These are phyloP conservation scores for Eretmochelys imbricata DNA, from an alignment of 2,113 vertebrate species.

Conservation along the genomic window DNA sequence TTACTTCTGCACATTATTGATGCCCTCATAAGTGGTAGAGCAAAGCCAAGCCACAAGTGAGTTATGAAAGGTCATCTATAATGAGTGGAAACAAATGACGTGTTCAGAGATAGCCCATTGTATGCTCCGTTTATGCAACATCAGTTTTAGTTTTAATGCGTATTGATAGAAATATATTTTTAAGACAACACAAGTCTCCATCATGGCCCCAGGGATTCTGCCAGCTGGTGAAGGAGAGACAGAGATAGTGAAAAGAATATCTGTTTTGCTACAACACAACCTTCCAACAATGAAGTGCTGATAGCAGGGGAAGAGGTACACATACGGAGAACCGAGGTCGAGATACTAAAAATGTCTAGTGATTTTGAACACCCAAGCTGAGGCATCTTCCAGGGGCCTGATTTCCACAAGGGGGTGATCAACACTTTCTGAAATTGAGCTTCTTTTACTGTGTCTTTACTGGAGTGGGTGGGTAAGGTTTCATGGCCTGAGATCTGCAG, in stretches of 20 bases:
- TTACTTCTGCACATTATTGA: background rate
- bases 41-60: background rate
- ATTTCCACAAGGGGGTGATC: background rate
- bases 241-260: background rate
- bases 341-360: background rate
- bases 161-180: background rate
- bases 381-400: background rate
- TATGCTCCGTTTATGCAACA: background rate
- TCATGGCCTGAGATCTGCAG: background rate
- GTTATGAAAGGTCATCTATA: background rate
- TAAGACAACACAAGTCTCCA: background rate
- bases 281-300: background rate
- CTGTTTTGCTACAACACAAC: background rate
- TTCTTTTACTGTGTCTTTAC: background rate
- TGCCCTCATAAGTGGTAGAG: background rate
- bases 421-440: background rate
- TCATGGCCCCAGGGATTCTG: background rate
- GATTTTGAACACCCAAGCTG: background rate
- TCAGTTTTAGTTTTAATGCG: background rate
- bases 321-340: background rate
- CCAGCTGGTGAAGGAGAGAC: background rate
- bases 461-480: background rate
- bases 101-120: background rate
- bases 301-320: background rate
- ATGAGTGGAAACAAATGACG: fast-evolving